Percentiles rank a stretch among this genome's conserved stretches.
Conservation (phyloP, 2,888 invertebrate genomes). For the Mimumesa dahlbomi region DNA sequence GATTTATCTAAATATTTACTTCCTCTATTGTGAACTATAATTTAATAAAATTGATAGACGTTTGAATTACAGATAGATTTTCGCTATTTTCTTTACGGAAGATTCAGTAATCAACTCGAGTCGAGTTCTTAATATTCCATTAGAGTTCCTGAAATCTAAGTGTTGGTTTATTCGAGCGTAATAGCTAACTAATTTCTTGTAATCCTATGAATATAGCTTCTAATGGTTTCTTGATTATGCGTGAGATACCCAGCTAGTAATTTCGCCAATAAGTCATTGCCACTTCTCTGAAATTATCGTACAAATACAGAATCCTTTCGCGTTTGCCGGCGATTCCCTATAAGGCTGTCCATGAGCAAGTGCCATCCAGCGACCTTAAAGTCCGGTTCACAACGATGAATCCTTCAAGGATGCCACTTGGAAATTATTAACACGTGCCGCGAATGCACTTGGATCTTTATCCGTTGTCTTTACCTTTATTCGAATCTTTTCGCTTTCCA, state of each 20-base stretch:
- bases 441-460: constrained; percentile 34
- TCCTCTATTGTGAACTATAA: too few species aligned
- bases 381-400: constrained; percentile 17
- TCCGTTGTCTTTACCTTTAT: constrained; percentile 43
- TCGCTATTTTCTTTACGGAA: too few species aligned
- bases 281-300: constrained; percentile 5
- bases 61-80: too few species aligned
- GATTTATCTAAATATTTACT: too few species aligned
- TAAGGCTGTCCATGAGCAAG: constrained; percentile 4
- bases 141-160: too few species aligned
- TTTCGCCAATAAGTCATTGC: constrained; percentile 10
- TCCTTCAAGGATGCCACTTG: constrained; percentile 40
- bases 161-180: background rate
- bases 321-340: constrained; percentile 10
- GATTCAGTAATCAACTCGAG: too few species aligned
- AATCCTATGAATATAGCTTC: background rate
- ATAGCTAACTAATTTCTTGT: background rate
- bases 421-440: constrained; percentile 40
- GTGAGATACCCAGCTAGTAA: constrained; percentile 12
- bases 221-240: constrained; percentile 11
- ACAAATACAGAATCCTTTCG: constrained; percentile 4
- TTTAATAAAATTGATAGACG: too few species aligned
- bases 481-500: constrained; percentile 22
- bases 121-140: too few species aligned
- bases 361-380: constrained; percentile 28